Base-by-base conservation (phyloP, 2,113 vertebrate species). In the Beaufortia kweichowensis region DNA sequence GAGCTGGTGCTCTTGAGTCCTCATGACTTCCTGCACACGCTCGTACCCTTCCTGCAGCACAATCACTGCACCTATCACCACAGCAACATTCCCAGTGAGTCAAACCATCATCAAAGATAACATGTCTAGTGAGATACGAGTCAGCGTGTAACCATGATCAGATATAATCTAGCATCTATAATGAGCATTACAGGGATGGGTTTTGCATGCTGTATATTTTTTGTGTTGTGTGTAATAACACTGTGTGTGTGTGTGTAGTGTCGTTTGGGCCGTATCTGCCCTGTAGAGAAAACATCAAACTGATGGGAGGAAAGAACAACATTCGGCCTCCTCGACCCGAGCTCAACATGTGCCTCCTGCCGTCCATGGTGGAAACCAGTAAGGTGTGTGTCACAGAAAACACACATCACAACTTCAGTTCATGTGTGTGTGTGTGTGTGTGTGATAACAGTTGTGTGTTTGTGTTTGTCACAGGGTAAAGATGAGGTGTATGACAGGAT, bases 61-160 rank as follows among this genome's bases (percentile, higher is more conserved):
- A 99, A 99, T 92, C 97, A 99, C 92, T 98, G 95, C 92, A 98
- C 97, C 84, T 98, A 98, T 86, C 97, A 99, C 89, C 97, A 98
- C 89, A 98, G 96, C 93, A 99, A 96, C 90, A 98, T 98, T 91
- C 96, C 97, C 93, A 95, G 95, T 96, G 70, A 73, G 70, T 73
- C 9, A 21, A 53, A 53, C n/a, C 48, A 53, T 17, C 19, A n/a
- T 19, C 14, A 6, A 19, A 50, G 10, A 43, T 46, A 35, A 35
- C 33, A 3, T 35, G 2, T 4, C 33, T n/a, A n/a, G n/a, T n/a
- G n/a, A n/a, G n/a, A n/a, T n/a, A n/a, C n/a, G n/a, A n/a, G n/a
- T n/a, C n/a, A n/a, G n/a, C n/a, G n/a, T n/a, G n/a, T n/a, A n/a
- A n/a, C n/a, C n/a, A n/a, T n/a, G n/a, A n/a, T n/a, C n/a, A n/a